Percentiles rank a stretch among this genome's conserved stretches.
Evolutionary conservation across 2,888 invertebrate genomes (phyloP).

Genomic region (Mermis nigrescens): DNA sequence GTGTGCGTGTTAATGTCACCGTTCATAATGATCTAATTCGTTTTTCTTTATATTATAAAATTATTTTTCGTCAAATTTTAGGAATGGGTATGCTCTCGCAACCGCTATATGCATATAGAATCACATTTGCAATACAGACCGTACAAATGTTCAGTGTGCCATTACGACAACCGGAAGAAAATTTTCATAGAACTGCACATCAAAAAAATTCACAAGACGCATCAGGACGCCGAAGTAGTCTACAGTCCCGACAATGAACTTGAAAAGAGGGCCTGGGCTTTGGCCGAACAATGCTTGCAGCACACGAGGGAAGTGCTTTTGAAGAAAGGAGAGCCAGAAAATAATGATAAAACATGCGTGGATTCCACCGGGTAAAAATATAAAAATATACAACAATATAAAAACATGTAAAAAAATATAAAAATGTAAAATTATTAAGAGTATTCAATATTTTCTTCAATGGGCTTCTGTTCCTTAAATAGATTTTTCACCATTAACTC

Average conservation of each 20-base stretch:
- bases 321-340: not conserved
- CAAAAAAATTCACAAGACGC: conserved; percentile 12
- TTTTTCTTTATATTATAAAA: no score
- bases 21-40: no score
- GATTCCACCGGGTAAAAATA: no score
- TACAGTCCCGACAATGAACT: conserved; percentile 15
- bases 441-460: no score
- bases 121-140: conserved; percentile 16
- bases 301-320: conserved; percentile 15
- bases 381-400: no score
- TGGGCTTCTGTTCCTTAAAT: no score
- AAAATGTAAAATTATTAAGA: no score
- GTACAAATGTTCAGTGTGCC: conserved; percentile 9
- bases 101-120: conserved; percentile 17
- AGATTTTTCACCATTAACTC: no score
- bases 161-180: conserved; percentile 17
- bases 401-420: no score
- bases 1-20: no score
- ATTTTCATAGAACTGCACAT: conserved; percentile 17
- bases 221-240: conserved; percentile 5
- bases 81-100: conserved; percentile 17
- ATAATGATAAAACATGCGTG: no score
- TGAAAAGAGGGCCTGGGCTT: conserved; percentile 15
- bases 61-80: no score
- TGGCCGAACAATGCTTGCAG: conserved; percentile 17